Evolutionary conservation across 2,113 vertebrate species (phyloP).

Genomic region (Collichthys lucidus): DNA sequence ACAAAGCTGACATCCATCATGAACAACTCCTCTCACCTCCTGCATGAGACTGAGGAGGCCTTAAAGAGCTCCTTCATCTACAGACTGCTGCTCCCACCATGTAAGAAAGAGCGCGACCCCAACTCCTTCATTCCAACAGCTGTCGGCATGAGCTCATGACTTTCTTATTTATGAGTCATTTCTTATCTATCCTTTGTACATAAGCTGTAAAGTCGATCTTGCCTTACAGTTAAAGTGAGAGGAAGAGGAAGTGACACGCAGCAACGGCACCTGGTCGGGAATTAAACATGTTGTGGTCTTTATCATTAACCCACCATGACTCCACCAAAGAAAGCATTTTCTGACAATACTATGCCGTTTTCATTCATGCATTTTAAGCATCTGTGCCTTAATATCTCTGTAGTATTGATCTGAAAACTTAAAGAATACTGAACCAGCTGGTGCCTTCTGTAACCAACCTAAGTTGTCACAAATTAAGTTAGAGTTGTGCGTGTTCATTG

Average conservation of each 20-base stretch:
- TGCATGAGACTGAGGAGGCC: no score
- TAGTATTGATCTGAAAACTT: not conserved
- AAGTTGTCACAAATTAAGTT: constrained; percentile 1
- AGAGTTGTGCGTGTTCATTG: constrained; percentile 24
- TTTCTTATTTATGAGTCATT: no score
- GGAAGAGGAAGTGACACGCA: not conserved
- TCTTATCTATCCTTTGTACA: no score
- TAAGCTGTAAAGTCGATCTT: no score
- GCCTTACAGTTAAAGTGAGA: not conserved
- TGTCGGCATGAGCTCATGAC: no score
- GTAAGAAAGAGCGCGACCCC: no score
- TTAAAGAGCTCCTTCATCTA: no score
- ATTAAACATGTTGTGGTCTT: not conserved
- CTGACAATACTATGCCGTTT: not conserved
- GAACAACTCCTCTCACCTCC: no score
- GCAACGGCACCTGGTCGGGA: not conserved
- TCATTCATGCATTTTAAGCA: not conserved
- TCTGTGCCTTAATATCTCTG: not conserved
- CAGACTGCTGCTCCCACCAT: no score
- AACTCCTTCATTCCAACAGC: no score
- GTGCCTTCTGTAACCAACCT: not conserved
- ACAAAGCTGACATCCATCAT: no score
- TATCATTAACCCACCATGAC: not conserved
- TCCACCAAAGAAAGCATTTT: not conserved
- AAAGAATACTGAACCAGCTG: not conserved